Conservation (phyloP, 1,140 invertebrate species). For the Venturia canescens region DNA sequence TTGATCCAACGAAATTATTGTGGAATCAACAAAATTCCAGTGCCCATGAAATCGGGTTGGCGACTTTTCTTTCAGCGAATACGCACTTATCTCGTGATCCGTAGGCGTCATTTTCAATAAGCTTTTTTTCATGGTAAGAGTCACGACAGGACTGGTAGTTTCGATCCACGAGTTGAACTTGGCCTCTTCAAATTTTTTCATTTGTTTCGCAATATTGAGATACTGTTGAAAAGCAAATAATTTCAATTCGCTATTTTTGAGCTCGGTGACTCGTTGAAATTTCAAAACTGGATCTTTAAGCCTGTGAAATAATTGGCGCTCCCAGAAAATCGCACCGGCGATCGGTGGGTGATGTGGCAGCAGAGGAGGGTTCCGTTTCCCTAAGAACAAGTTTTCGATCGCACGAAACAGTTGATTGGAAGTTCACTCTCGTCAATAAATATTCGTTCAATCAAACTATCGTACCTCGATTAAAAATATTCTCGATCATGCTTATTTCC, state of each 20-base stretch:
- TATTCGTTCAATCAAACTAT: not conserved
- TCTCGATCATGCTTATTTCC: conserved; percentile 85
- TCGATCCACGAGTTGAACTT: conserved; percentile 82
- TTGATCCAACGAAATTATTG: too few species aligned
- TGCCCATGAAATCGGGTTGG: too few species aligned
- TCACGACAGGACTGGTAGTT: conserved; percentile 78
- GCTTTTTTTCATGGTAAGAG: conserved; percentile 81
- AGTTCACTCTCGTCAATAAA: not conserved
- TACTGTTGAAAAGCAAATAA: conserved; percentile 87
- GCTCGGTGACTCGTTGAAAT: conserved; percentile 85
- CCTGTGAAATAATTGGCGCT: conserved; percentile 84
- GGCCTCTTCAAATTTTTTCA: conserved; percentile 86
- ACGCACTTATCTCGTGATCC: conserved; percentile 55
- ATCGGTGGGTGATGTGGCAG: conserved; percentile 86
- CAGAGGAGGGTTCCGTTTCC: conserved; percentile 84
- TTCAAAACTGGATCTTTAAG: conserved; percentile 87
- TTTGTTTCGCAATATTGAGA: conserved; percentile 82
- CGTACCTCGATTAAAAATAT: conserved; percentile 81
- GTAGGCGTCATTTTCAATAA: conserved; percentile 78
- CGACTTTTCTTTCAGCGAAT: too few species aligned
- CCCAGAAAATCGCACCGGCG: conserved; percentile 91
- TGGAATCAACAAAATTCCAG: too few species aligned
- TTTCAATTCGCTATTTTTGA: conserved; percentile 86
- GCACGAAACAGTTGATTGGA: not conserved
- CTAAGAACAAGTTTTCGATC: conserved; percentile 75